Conservation (phyloP, 1,140 invertebrate species). For the Dreissena polymorpha region DNA sequence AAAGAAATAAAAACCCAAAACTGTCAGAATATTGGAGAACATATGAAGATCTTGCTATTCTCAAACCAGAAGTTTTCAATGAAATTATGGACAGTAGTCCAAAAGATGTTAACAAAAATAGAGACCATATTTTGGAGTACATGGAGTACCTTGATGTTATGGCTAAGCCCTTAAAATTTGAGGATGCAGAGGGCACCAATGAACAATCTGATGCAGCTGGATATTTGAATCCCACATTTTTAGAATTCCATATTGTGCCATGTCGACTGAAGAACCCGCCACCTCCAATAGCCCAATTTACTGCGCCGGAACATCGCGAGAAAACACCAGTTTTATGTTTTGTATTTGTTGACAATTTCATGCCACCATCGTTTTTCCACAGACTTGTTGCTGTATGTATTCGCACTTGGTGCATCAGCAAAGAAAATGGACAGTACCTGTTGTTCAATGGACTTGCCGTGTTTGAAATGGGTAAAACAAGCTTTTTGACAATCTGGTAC, state of each 20-base stretch:
- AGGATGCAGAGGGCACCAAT: not conserved
- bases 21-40: not conserved
- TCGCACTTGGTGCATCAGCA: too few species aligned
- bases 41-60: conserved; percentile 28
- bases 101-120: conserved; percentile 9
- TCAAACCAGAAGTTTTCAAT: conserved; percentile 21
- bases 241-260: conserved; percentile 34
- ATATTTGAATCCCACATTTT: not conserved
- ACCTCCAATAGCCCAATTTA: too few species aligned
- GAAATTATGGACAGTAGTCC: conserved; percentile 32
- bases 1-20: conserved; percentile 10
- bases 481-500: conserved; percentile 29
- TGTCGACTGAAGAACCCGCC: not conserved
- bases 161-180: conserved; percentile 13
- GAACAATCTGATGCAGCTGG: not conserved
- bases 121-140: conserved; percentile 23
- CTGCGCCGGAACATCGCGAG: not conserved
- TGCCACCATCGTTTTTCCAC: conserved; percentile 43
- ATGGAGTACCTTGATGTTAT: conserved; percentile 43
- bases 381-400: conserved; percentile 28
- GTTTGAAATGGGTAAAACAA: not conserved
- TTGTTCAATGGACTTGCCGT: conserved; percentile 36
- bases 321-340: conserved; percentile 11
- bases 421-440: not conserved
- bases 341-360: conserved; percentile 11